Base-by-base conservation (phyloP, 1,140 invertebrate species). In the Saccostrea glomerata region DNA sequence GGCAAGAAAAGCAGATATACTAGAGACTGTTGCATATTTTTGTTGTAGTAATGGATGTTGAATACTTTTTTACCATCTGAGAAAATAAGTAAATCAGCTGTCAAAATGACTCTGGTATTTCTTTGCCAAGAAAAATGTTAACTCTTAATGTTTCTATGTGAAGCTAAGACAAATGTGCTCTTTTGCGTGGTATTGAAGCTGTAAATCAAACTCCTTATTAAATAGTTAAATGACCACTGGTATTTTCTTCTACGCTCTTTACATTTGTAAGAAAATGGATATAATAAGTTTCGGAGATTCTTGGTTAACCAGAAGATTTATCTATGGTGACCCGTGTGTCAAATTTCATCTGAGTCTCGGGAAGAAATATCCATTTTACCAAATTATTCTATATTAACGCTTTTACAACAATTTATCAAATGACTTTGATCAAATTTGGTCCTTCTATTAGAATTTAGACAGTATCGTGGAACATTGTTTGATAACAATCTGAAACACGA, bases 361-460 rank as follows among this genome's bases (percentile, higher is more conserved):
- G 70, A 77, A 25, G 25, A 77, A 77, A 77, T 77, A 77, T 77
- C 70, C 70, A 77, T 77, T 77, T 77, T 77, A 36, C 70, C 70
- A 77, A 77, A 77, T 77, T 77, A 77, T 77, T 77, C 70, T 77
- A 30, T 30, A 77, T 77, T 77, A 77, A 17, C 70, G 70, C 30
- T 77, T 77, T 77, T 77, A 63, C 70, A 77, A 30, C 25, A 13
- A 77, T 77, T 77, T 77, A 77, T 77, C 70, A 77, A 15, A 77
- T 77, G 25, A 25, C 13, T 77, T 77, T 77, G 70, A 77, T 77
- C 70, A 77, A 77, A 77, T 77, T 77, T 77, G 58, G 30, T 3
- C 70, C 70, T 36, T 77, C 30, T 77, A 77, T 11, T 30, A 77
- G 11, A 77, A 15, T 77, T 77, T 77, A 25, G 70, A 77, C 58